Evolutionary conservation across 2,888 invertebrate species (phyloP).

Genomic region (Sthenelais limicola): DNA sequence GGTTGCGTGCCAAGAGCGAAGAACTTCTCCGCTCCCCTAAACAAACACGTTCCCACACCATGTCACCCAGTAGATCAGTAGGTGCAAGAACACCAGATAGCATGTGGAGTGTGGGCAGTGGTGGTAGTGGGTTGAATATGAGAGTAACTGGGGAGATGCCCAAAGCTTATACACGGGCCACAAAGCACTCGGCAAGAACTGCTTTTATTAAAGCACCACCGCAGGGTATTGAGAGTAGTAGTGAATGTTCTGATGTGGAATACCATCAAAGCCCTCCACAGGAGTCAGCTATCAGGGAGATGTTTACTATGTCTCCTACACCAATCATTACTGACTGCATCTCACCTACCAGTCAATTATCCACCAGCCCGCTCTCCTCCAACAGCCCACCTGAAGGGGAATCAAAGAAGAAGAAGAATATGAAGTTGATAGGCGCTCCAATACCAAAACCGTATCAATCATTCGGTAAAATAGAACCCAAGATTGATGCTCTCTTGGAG

Average conservation of each 20-base stretch:
- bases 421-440: conserved; percentile 18
- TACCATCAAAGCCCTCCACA: conserved; percentile 41
- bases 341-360: background rate
- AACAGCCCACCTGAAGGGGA: background rate
- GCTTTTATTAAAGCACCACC: conserved; percentile 51
- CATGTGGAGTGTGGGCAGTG: conserved; percentile 43
- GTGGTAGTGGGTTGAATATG: conserved; percentile 48
- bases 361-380: conserved; percentile 7
- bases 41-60: background rate
- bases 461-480: conserved; percentile 53
- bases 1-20: background rate
- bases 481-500: conserved; percentile 51
- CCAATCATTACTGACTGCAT: background rate
- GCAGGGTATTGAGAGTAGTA: conserved; percentile 52
- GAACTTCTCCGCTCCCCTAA: conserved; percentile 3
- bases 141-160: conserved; percentile 52
- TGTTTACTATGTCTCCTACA: background rate
- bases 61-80: conserved; percentile 11
- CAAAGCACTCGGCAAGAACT: conserved; percentile 46
- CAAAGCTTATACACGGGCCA: conserved; percentile 49
- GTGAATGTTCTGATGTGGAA: conserved; percentile 53
- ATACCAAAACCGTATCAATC: conserved; percentile 54
- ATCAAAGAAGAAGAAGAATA: background rate
- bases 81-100: conserved; percentile 43
- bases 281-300: background rate